phyloP scores from a whole-genome alignment of 2,888 invertebrate genomes.

The Chydorus sphaericus region DNA sequence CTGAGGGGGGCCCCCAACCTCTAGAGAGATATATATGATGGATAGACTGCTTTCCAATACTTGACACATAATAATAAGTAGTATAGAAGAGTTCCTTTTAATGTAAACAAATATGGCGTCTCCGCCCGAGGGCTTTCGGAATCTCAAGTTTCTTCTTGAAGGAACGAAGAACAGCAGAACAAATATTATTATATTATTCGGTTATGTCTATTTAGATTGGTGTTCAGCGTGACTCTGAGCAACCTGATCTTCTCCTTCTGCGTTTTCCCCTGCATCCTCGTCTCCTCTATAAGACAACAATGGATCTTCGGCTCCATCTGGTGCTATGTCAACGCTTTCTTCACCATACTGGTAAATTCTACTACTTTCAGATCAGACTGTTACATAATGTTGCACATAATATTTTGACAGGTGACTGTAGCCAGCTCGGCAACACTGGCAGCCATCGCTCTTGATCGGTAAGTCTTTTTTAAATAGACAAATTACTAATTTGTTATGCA shows the following conservation, averaged over 20 bases:
- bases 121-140: too few relatives aligned
- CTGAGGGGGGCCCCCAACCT: too few relatives aligned
- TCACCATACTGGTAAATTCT: background rate
- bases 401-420: background rate
- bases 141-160: too few relatives aligned
- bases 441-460: slow-evolving; percentile 13
- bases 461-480: background rate
- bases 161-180: too few relatives aligned
- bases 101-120: too few relatives aligned
- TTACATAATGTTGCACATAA: background rate
- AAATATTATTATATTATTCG: too few relatives aligned
- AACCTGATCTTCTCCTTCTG: slow-evolving; percentile 13
- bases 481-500: too few relatives aligned
- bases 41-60: too few relatives aligned
- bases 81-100: too few relatives aligned
- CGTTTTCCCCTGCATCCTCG: slow-evolving; percentile 12
- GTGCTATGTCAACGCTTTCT: slow-evolving; percentile 13
- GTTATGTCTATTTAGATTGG: slow-evolving; percentile 12
- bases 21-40: too few relatives aligned
- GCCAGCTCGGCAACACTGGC: slow-evolving; percentile 13
- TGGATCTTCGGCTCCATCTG: slow-evolving; percentile 9
- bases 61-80: too few relatives aligned
- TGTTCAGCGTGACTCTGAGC: slow-evolving; percentile 13
- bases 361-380: background rate
- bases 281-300: slow-evolving; percentile 9